Evolutionary conservation across 2,113 vertebrate species (phyloP), one percentile per base, ranked within the genome.

Genomic region (Aythya baeri): DNA sequence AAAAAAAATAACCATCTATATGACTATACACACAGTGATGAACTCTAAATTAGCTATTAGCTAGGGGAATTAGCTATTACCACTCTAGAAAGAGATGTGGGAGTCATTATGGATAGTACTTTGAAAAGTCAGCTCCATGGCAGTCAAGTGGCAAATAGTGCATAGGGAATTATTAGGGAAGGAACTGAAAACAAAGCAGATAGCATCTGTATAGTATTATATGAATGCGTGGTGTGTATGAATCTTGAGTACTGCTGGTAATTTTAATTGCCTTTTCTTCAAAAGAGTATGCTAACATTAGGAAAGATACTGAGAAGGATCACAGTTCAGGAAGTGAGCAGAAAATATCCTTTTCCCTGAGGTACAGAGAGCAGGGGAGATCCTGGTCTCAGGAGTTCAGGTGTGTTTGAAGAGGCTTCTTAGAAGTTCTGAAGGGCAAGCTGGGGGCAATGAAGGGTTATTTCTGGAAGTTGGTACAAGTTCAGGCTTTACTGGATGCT

Each of bases 11-110:
- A 41, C 79, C 43, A 27, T 89, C 59, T 88, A 1, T 65, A 62
- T 58, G 31, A 65, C 78, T 85, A 61, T 49, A 76, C 55, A 62
- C 32, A 62, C 20, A 68, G 15, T 25, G 21, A 89, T 85, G 67
- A 93, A 50, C 58, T 85, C 92, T 70, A 76, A 89, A 96, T 93
- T 79, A 89, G 71, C 54, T 83, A 25, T 79, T 91, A 91, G 71
- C 41, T 73, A 34, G 15, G 20, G 32, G 67, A 93, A 96, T 91
- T 87, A 94, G 82, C 85, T 87, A 54, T 83, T 89, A 83, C 17
- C 25, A 79, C 54, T 79, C 67, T 49, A 91, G 49, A 36, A 83
- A 85, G 75, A 88, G 58, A 83, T 76, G 17, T 78, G 58, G 54
- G 34, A 94, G 20, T 57, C 85, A 85, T 94, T 94, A 93, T 0